These are phyloP conservation scores for Trididemnum clinides DNA, from an alignment of 23 tunicate genomes.

Conservation along the genomic window DNA sequence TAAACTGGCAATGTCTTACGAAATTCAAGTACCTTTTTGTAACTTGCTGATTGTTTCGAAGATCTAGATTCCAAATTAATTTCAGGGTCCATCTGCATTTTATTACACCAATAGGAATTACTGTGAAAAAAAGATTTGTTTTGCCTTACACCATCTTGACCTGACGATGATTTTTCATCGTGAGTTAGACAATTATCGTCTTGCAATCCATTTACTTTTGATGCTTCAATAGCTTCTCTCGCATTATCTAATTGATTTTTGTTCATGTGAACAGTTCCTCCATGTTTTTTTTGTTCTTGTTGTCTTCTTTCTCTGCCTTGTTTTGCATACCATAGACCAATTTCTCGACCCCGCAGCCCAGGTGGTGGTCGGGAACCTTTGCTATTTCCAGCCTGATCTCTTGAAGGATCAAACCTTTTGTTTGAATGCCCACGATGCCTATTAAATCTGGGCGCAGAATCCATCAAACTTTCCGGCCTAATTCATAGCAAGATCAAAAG, in stretches of 20 bases:
- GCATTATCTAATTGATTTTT: slow-evolving; percentile 39
- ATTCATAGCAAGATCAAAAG: too few relatives aligned
- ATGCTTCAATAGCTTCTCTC: slow-evolving; percentile 23
- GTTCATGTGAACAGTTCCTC: slow-evolving; percentile 61
- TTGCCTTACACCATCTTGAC: neutral
- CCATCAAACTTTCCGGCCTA: too few relatives aligned
- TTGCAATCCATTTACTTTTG: neutral
- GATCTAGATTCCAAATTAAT: neutral
- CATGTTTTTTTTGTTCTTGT: slow-evolving; percentile 38
- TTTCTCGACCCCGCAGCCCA: slow-evolving; percentile 61
- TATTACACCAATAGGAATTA: neutral
- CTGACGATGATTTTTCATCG: neutral
- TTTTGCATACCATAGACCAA: slow-evolving; percentile 69
- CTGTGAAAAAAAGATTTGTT: neutral
- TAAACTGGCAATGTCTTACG: slow-evolving; percentile 59
- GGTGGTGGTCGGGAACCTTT: slow-evolving; percentile 4
- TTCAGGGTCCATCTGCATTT: neutral
- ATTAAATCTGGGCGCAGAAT: too few relatives aligned
- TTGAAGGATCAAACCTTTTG: too few relatives aligned
- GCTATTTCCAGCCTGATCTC: too few relatives aligned
- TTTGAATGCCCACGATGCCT: too few relatives aligned
- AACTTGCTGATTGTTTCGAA: neutral
- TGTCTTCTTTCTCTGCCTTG: slow-evolving; percentile 34
- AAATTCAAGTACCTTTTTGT: slow-evolving; percentile 36
- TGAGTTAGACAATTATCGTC: too few relatives aligned